Evolutionary conservation across 2,113 vertebrate genomes (phyloP), one percentile per base, ranked within the genome.

Genomic region (Oreochromis niloticus): DNA sequence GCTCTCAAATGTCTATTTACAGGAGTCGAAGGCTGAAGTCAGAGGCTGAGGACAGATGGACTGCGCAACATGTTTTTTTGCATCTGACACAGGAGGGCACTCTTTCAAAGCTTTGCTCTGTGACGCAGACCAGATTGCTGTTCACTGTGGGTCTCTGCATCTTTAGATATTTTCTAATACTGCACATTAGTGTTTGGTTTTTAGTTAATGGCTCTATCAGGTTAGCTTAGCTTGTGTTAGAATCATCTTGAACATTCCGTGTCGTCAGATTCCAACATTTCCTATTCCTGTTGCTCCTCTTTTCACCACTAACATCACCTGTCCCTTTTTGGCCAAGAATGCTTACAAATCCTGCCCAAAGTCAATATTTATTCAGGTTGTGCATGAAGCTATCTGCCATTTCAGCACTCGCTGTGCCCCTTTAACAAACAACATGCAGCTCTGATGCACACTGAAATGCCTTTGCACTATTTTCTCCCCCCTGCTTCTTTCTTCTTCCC

Each of bases 61-160:
- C 93, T 85, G 89, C 52, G 85, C 88, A 87, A 93, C 89, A 80
- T 93, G 89, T 93, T 92, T 91, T 91, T 94, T 91, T 93, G 63
- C 22, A 57, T 84, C 91, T 91, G 91, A 97, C 95, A 95, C 96
- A 96, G 94, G 95, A 95, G 95, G 95, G 95, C 96, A 96, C 94
- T 96, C 95, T 96, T 95, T 93, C 94, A 92, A 95, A 93, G 78
- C 89, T 86, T 87, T 54, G 30, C 75, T 80, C 32, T 89, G 56
- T 73, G 34, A 55, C 14, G n/a, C 68, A 73, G 57, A 88, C 9
- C 48, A 39, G 55, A 66, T 30, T 11, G 7, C 75, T 68, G 57
- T 61, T 56, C 8, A 22, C 82, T 14, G 71, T 8, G 9, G 11
- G 57, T 4, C 46, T 66, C 34, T 32, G 24, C 52, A 46, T 30